A percentile compares a stretch with the other conserved stretches of the same genome.
Conservation (phyloP, 2,797 vertebrate species). For the Lepus townsendii region DNA sequence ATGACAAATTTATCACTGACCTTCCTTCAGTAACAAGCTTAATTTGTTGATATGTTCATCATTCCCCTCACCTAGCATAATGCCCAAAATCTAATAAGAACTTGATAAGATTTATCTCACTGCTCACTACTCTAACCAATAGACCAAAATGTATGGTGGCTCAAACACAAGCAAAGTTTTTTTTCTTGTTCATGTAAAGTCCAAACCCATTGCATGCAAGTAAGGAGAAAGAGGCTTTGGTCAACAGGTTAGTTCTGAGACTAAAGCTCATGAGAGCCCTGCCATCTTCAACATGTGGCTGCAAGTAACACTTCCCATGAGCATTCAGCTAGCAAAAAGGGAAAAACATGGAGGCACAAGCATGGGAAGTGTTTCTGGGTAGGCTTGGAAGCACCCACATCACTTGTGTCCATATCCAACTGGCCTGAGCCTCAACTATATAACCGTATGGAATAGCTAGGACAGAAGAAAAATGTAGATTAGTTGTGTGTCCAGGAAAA, state of each 20-base stretch:
- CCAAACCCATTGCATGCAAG: not conserved
- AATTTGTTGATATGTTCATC: not conserved
- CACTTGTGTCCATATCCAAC: not conserved
- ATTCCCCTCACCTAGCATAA: not conserved
- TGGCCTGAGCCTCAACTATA: not conserved
- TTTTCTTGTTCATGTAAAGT: not conserved
- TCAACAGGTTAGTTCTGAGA: not conserved
- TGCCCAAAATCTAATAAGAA: not conserved
- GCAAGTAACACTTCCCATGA: not conserved
- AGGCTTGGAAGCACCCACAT: not conserved
- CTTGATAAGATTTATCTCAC: not conserved
- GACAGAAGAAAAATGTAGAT: not conserved
- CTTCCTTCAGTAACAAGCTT: not conserved
- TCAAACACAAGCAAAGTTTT: not conserved
- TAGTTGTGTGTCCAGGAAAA: not conserved
- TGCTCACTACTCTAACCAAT: not conserved
- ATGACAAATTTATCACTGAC: not conserved
- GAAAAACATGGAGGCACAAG: accelerated
- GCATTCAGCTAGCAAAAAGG: not conserved
- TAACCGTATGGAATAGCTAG: not conserved
- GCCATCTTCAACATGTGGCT: not conserved
- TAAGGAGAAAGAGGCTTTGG: not conserved
- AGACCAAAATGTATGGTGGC: not conserved
- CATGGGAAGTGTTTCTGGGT: not conserved
- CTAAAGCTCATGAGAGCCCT: not conserved